Base-by-base conservation (phyloP, 2,888 invertebrate species). In the Drosophila monieri region DNA sequence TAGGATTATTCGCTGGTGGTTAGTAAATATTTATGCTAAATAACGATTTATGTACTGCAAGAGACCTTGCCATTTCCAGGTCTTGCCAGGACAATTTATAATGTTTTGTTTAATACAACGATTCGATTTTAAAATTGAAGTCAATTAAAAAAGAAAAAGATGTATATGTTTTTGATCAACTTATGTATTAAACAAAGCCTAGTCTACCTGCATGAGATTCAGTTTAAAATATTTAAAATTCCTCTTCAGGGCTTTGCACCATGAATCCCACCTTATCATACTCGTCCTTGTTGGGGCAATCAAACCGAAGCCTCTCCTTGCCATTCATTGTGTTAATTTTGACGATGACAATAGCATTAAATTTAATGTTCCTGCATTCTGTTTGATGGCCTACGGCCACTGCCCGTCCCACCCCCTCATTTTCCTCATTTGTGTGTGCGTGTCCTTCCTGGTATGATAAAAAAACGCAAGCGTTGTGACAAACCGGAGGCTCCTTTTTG, bases 401-500 rank as follows among this genome's bases (percentile, higher is more conserved):
- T 4, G 44, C 15, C 9, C 25, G 44, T 51, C 39, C 18, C 8
- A 14, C n/a, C 9, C n/a, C 32, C 35, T 35, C 15, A 21, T 25
- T 6, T 48, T 25, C 8, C 10, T 25, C 46, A 52, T 48, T 54
- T 58, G 23, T 59, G 52, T 74, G 78, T 75, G 77, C 77, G 77
- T 81, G 81, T 73, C 80, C 74, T 81, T 84, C 60, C 76, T 18
- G 66, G 35, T 58, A 51, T 27, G 58, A 73, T 73, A 72, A 65
- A 53, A 32, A 44, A 48, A 27, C 35, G 46, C 58, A 64, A n/a
- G 6, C 18, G 56, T 58, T 78, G 74, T 68, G 72, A 64, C 74
- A 65, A 32, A 48, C 65, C 55, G 37, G 37, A 55, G 48, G 54
- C 46, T 49, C 6, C 30, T 57, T 56, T 56, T 49, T 43, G 46